phyloP scores from a whole-genome alignment of 92 coral and sea anemone genomes.

The Porites divaricata region DNA sequence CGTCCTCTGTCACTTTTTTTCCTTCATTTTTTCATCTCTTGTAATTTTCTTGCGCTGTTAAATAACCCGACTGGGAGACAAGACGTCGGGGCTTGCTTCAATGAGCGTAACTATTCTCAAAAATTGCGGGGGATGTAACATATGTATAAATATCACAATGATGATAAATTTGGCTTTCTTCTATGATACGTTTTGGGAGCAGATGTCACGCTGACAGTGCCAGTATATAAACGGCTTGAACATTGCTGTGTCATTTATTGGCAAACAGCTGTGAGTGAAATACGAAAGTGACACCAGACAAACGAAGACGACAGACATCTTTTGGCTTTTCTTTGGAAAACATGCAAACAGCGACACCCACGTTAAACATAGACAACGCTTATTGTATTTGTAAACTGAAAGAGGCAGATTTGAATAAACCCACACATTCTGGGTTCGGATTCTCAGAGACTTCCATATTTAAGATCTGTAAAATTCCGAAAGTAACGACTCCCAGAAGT shows the following conservation, averaged over 20 bases:
- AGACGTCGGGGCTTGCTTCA: not conserved
- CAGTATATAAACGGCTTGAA: slow-evolving; percentile 21
- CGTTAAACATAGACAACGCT: slow-evolving; percentile 3
- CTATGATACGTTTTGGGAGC: not conserved
- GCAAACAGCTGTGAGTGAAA: slow-evolving; percentile 18
- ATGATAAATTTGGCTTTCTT: not conserved
- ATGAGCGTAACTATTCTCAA: not conserved
- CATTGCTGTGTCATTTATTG: slow-evolving; percentile 16
- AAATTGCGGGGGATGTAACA: not conserved
- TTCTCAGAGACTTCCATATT: too few species aligned
- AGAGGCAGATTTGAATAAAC: too few species aligned
- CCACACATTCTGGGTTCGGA: too few species aligned
- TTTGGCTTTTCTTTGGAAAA: not conserved
- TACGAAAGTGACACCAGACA: slow-evolving; percentile 7
- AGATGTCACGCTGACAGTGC: slow-evolving; percentile 17
- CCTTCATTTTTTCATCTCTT: not conserved
- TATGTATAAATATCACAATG: not conserved
- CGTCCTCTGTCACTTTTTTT: not conserved
- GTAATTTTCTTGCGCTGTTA: not conserved
- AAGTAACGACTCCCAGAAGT: too few species aligned
- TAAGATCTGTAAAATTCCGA: too few species aligned
- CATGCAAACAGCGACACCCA: not conserved
- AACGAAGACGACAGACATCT: not conserved
- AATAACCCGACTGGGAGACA: not conserved
- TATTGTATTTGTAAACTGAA: not conserved